A percentile compares a stretch with the other conserved stretches of the same genome.
These are phyloP conservation scores for Phallusia fumigata DNA, from an alignment of 23 tunicate genomes.

Conservation along the genomic window DNA sequence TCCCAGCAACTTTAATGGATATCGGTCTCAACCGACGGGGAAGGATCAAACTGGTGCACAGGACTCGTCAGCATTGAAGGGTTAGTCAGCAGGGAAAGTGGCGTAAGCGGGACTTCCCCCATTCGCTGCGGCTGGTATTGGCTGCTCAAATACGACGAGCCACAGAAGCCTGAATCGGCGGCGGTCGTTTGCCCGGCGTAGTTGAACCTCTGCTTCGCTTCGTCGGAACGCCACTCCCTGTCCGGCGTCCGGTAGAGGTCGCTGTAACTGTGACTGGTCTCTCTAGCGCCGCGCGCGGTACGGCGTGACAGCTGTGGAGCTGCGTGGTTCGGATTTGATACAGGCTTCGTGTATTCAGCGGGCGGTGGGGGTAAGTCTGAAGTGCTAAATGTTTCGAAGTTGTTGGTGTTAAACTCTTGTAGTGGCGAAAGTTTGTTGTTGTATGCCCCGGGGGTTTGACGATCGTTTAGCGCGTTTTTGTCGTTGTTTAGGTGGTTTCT, in stretches of 20 bases:
- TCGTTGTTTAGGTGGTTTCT: not conserved
- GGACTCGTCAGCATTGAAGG: slow-evolving; percentile 4
- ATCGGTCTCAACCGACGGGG: slow-evolving; percentile 55
- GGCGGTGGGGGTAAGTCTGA: slow-evolving; percentile 16
- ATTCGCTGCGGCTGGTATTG: not conserved
- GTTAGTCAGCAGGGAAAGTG: slow-evolving; percentile 5
- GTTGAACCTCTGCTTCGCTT: not conserved
- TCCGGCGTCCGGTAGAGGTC: slow-evolving; percentile 53
- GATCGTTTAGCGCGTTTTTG: not conserved
- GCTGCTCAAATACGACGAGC: not conserved
- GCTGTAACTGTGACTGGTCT: slow-evolving; percentile 80
- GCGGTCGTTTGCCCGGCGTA: not conserved
- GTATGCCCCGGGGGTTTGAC: not conserved
- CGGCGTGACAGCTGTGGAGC: slow-evolving; percentile 14
- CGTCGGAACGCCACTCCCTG: slow-evolving; percentile 14
- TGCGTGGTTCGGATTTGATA: slow-evolving; percentile 3
- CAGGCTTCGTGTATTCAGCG: slow-evolving; percentile 20
- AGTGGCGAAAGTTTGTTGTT: slow-evolving; percentile 15
- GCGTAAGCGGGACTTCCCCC: slow-evolving; percentile 5
- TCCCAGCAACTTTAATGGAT: slow-evolving; percentile 35
- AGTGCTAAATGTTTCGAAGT: not conserved
- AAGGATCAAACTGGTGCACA: not conserved
- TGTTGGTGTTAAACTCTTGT: slow-evolving; percentile 13
- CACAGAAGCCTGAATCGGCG: not conserved
- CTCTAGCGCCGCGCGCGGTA: slow-evolving; percentile 21